Evolutionary conservation across 2,888 invertebrate species (phyloP), one percentile per base, ranked within the genome.

Genomic region (Sinelater perroti): DNA sequence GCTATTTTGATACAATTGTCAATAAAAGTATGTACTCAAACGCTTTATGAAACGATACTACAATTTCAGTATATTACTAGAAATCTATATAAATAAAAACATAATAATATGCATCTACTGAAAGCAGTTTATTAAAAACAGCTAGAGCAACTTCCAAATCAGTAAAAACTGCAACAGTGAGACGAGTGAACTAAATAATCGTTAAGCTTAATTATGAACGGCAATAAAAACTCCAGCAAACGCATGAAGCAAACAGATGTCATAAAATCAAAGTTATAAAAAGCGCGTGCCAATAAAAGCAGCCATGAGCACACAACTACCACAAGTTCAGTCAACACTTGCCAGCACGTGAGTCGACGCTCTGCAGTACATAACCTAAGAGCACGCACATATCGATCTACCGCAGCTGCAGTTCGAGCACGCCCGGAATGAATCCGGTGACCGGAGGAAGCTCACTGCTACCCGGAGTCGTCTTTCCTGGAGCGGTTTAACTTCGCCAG

Each of bases 381-480:
- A 60, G 67, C 70, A 61, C 69, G 69, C 61, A 62, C 68, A 67
- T 73, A 75, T 74, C 75, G 74, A 76, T 75, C 70, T 61, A 60
- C 55, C 54, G 63, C 55, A 62, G 54, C 49, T 59, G 28, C 31
- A 53, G 57, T 52, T 53, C 42, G 31, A 44, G 52, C 57, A 54
- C 59, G 57, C 53, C 60, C 60, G 60, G 53, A 51, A 67, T 70
- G 70, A 66, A 67, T 71, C 70, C 76, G 72, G 70, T 69, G 67
- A 70, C 74, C 73, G 72, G 72, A 71, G 70, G 65, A 73, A 71
- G 75, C 75, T 75, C 71, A 75, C 76, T 76, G 71, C 70, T 69
- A 70, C 72, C 74, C 74, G 69, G 74, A 70, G 69, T 70, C 64
- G 64, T 63, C 60, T 66, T 64, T 70, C 72, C 72, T 70, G 70